Evolutionary conservation across 2,113 vertebrate genomes (phyloP).

Genomic region (Bujurquina vittata): DNA sequence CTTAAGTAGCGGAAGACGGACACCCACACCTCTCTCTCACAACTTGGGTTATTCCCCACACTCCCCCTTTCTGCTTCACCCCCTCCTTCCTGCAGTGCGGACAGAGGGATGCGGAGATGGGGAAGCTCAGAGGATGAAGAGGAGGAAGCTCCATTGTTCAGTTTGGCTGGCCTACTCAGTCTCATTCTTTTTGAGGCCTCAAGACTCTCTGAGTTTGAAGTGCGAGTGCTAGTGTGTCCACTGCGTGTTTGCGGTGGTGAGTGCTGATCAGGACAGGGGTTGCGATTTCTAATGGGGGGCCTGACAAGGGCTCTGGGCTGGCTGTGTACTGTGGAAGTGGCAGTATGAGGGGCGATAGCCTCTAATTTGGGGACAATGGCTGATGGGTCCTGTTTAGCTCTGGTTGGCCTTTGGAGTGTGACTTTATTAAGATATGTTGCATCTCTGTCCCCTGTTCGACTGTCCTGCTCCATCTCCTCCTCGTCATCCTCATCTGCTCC

Average conservation of each 20-base stretch:
- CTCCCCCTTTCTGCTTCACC: slow-evolving; percentile 65
- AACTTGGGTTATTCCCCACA: slow-evolving; percentile 61
- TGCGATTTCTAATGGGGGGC: slow-evolving; percentile 84
- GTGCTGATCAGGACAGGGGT: slow-evolving; percentile 52
- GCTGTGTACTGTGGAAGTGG: slow-evolving; percentile 63
- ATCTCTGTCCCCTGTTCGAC: slow-evolving; percentile 56
- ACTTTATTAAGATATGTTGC: slow-evolving; percentile 91
- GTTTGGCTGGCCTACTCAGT: slow-evolving; percentile 55
- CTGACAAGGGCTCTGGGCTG: slow-evolving; percentile 85
- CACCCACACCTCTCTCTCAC: slow-evolving; percentile 96
- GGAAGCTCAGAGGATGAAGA: slow-evolving; percentile 56
- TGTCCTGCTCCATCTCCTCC: slow-evolving; percentile 57
- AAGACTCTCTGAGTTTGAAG: slow-evolving; percentile 48
- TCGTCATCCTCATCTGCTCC: slow-evolving; percentile 62
- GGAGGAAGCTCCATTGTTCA: slow-evolving; percentile 66
- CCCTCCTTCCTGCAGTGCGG: slow-evolving; percentile 70
- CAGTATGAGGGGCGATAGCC: slow-evolving; percentile 83
- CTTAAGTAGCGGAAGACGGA: slow-evolving; percentile 97
- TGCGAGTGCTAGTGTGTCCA: slow-evolving; percentile 27
- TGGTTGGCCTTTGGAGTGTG: slow-evolving; percentile 87
- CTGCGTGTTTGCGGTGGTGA: slow-evolving; percentile 57
- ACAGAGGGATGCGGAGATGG: slow-evolving; percentile 59
- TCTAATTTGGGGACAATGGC: slow-evolving; percentile 97
- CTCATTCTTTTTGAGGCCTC: slow-evolving; percentile 46
- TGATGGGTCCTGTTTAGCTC: slow-evolving; percentile 88